Evolutionary conservation across 2,113 vertebrate species (phyloP).

Genomic region (Myxocyprinus asiaticus): DNA sequence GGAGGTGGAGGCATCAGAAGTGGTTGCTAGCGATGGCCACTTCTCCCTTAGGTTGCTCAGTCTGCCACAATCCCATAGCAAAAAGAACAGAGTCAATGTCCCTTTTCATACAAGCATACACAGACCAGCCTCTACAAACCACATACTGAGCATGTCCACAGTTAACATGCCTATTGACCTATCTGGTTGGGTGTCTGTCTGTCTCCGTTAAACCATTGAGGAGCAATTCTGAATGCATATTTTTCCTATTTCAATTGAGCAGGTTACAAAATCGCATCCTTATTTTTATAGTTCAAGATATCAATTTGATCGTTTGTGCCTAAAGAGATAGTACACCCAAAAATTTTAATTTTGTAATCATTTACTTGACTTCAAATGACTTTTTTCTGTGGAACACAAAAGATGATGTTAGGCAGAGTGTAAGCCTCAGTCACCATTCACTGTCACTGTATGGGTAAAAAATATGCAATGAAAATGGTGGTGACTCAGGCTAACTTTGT

Average conservation of each 20-base stretch:
- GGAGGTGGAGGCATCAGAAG: conserved; percentile 54
- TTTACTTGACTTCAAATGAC: too few species aligned
- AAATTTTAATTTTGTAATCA: too few species aligned
- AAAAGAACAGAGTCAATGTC: conserved; percentile 45
- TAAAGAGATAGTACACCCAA: too few species aligned
- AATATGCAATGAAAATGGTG: too few species aligned
- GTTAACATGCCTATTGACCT: conserved; percentile 48
- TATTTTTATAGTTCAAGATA: neutral
- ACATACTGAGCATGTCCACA: conserved; percentile 64
- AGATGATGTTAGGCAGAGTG: too few species aligned
- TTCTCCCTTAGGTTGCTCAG: conserved; percentile 62
- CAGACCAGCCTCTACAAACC: conserved; percentile 59
- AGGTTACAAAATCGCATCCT: neutral
- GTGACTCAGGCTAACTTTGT: too few species aligned
- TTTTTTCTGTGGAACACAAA: too few species aligned
- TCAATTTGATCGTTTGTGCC: too few species aligned
- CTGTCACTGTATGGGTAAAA: too few species aligned
- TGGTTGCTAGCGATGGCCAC: conserved; percentile 56
- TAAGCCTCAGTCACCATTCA: too few species aligned
- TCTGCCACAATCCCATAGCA: conserved; percentile 72
- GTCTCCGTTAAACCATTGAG: conserved; percentile 27
- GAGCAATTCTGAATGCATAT: neutral
- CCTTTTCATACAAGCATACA: conserved; percentile 62
- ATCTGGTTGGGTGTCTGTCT: conserved; percentile 47
- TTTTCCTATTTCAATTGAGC: conserved; percentile 11